Evolutionary conservation across 1,140 invertebrate species (phyloP).

Genomic region (Dendroctonus ponderosae): DNA sequence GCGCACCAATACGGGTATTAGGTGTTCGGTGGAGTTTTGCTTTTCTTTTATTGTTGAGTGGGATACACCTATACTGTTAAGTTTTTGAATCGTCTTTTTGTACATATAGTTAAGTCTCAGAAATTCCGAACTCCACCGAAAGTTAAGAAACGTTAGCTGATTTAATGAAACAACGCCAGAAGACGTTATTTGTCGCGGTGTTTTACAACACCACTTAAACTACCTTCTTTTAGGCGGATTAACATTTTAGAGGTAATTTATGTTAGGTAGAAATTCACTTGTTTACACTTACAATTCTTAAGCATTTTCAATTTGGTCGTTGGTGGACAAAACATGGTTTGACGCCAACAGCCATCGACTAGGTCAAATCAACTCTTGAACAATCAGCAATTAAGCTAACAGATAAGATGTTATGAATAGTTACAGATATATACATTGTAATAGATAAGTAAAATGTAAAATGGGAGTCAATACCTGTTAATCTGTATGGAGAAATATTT

Average conservation of each 20-base stretch:
- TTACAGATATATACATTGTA: not conserved
- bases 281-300: not conserved
- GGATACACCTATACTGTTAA: not conserved
- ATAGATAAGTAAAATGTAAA: not conserved
- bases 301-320: not conserved
- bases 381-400: not conserved
- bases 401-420: not conserved
- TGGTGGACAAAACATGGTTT: not conserved
- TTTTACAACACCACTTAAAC: not conserved
- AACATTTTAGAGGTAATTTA: not conserved
- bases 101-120: slow-evolving; percentile 6
- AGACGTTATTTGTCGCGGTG: not conserved
- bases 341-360: not conserved
- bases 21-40: slow-evolving; percentile 5
- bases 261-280: not conserved
- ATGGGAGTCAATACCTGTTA: slow-evolving; percentile 3
- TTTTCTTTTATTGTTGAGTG: slow-evolving; percentile 8
- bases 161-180: not conserved
- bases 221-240: not conserved
- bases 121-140: slow-evolving; percentile 1
- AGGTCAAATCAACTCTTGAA: not conserved
- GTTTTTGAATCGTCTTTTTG: slow-evolving; percentile 12
- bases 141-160: not conserved
- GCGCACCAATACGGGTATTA: slow-evolving; percentile 27
- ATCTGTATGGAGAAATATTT: not conserved